phyloP scores from a whole-genome alignment of 2,797 vertebrate species.

The Lepidocolaptes lacrymiger region DNA sequence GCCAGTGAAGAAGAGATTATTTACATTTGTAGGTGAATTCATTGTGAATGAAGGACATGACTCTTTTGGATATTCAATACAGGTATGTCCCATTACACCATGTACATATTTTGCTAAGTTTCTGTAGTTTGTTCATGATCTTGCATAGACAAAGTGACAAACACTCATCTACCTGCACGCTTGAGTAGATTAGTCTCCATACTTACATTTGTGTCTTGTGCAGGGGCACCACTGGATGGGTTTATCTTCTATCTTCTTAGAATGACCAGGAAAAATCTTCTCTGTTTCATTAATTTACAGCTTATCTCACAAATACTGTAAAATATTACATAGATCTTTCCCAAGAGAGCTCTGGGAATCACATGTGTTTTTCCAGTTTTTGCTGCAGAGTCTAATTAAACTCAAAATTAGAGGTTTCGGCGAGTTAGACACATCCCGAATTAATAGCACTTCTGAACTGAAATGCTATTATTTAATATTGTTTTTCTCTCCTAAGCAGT shows the following conservation, averaged over 20 bases:
- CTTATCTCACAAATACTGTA: slow-evolving; percentile 24
- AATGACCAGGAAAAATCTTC: neutral
- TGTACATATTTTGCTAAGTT: neutral
- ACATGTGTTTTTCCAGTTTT: neutral
- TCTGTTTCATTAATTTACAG: neutral
- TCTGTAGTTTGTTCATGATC: neutral
- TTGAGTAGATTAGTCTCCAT: neutral
- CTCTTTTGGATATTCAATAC: neutral
- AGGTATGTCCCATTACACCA: neutral
- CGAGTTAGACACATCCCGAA: neutral
- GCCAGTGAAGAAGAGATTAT: neutral
- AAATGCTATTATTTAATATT: neutral
- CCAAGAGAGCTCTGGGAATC: neutral
- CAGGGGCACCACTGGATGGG: fast-evolving
- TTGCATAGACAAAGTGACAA: neutral
- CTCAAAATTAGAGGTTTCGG: neutral
- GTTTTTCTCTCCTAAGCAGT: neutral
- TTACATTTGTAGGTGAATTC: neutral
- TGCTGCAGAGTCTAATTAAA: neutral
- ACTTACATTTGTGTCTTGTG: neutral
- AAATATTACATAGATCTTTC: slow-evolving; percentile 17
- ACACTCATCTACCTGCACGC: neutral
- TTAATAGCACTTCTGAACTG: neutral
- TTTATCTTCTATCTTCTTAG: neutral
- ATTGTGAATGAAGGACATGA: neutral